Evolutionary conservation across 2,113 vertebrate species (phyloP), one percentile per base, ranked within the genome.

Genomic region (Actinemys pallida): DNA sequence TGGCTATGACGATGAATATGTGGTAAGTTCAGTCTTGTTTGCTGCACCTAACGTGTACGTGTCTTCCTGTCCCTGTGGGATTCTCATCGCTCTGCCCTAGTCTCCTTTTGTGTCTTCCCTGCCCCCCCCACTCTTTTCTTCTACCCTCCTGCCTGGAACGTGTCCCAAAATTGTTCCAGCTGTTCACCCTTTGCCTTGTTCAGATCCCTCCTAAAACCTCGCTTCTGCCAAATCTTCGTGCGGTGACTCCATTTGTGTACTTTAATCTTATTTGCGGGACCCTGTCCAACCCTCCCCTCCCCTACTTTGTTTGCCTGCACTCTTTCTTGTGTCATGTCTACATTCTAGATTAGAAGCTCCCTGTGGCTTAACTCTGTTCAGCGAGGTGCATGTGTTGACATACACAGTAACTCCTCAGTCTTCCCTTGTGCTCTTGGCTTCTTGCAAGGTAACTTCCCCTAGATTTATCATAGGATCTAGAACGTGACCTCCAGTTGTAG

Each of bases 1-100:
- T 4, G 99, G 99, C 1, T 99, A 99, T 13, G 99, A 99, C 0
- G 99, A 99, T 29, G 99, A 99, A 53, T 99, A 99, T 2, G 99
- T 99, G 99, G 99, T 99, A 98, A 82, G 99, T 98, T 35, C 86
- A 47, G 62, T 0, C 0, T 8, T 5, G 12, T 8, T 7, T 75
- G 8, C 53, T 17, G 10, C 7, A 25, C 31, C 12, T 11, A 0
- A 35, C 69, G 42, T 5, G 6, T 81, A 6, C 19, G 47, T 59
- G 31, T 62, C 53, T 3, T 17, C 4, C 62, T 22, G 5, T 50
- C 42, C 4, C 6, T 90, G n/a, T 49, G 65, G n/a, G 1, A 20
- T 49, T 52, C 65, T 88, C 35, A 81, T 14, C 14, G 5, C 4
- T 24, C 0, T 0, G 10, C 14, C 3, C 13, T 19, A 0, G 10